Evolutionary conservation across 1,140 invertebrate genomes (phyloP).

Genomic region (Akabosia matsudoensis): DNA sequence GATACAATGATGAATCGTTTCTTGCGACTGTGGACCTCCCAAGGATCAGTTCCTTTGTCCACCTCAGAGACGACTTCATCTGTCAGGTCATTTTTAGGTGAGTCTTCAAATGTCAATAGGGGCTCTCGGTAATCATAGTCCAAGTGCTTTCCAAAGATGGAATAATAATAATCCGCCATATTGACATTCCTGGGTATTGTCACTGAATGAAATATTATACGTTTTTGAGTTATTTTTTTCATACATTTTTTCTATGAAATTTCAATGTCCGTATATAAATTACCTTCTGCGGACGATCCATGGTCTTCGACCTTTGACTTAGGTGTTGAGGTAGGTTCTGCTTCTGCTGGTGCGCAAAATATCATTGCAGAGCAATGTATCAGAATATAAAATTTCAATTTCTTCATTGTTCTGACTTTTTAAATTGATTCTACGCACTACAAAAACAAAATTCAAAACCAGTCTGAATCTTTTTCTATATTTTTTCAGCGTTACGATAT

Average conservation of each 20-base stretch:
- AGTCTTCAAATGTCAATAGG: not conserved
- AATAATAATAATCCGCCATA: not conserved
- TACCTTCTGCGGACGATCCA: not conserved
- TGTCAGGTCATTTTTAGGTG: not conserved
- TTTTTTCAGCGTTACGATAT: too few species aligned
- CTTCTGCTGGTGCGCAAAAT: not conserved
- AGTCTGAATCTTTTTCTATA: too few species aligned
- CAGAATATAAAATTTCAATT: not conserved
- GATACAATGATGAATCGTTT: not conserved
- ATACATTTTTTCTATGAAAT: not conserved
- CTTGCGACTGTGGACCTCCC: not conserved
- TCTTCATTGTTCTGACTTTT: not conserved
- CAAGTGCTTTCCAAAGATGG: slow-evolving; percentile 6
- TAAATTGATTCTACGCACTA: not conserved
- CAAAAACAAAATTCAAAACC: too few species aligned
- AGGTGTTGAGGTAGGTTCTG: not conserved
- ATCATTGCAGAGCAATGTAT: not conserved
- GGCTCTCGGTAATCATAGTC: slow-evolving; percentile 9
- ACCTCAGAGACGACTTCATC: not conserved
- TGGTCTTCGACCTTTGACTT: not conserved
- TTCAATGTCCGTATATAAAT: not conserved
- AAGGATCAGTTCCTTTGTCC: not conserved
- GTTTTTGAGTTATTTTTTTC: not conserved
- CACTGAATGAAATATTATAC: not conserved
- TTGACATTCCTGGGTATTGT: not conserved